Percentiles rank a stretch among this genome's conserved stretches.
Conservation (phyloP, 2,888 invertebrate genomes). For the Margaritifera margaritifera region DNA sequence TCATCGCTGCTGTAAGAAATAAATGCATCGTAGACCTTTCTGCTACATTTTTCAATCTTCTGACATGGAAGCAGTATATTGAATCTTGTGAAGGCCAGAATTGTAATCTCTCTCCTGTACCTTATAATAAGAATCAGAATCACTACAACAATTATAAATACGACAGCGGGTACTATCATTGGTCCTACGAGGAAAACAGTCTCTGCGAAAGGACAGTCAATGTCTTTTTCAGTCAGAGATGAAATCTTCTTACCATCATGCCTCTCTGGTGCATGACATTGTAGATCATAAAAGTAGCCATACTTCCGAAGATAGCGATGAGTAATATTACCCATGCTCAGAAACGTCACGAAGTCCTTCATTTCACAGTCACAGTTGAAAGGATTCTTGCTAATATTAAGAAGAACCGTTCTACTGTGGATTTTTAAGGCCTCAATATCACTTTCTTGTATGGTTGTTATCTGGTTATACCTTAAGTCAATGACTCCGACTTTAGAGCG, state of each 20-base stretch:
- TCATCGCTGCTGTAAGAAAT: constrained; percentile 86
- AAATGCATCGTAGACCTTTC: constrained; percentile 84
- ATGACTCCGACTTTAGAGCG: constrained; percentile 25
- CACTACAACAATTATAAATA: constrained; percentile 27
- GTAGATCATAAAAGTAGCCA: constrained; percentile 35
- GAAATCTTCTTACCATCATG: constrained; percentile 30
- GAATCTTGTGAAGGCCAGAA: constrained; percentile 44
- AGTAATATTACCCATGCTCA: constrained; percentile 15
- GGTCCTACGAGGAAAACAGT: constrained; percentile 22
- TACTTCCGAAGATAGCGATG: constrained; percentile 17
- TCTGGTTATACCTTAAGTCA: constrained; percentile 47
- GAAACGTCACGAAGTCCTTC: constrained; percentile 25
- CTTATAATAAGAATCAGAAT: constrained; percentile 30
- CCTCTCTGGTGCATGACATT: constrained; percentile 33
- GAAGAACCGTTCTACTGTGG: constrained; percentile 27
- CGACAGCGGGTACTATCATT: constrained; percentile 26
- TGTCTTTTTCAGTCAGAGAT: constrained; percentile 12
- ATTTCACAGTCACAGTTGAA: constrained; percentile 45
- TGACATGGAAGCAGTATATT: constrained; percentile 40
- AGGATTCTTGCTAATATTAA: constrained; percentile 48
- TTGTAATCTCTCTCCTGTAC: constrained; percentile 49
- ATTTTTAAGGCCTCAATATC: constrained; percentile 27
- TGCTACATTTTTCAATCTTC: constrained; percentile 13
- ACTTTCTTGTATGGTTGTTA: constrained; percentile 34
- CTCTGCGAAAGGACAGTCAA: constrained; percentile 33